Conservation (phyloP, 2,113 vertebrate species). For the Platichthys stellatus region DNA sequence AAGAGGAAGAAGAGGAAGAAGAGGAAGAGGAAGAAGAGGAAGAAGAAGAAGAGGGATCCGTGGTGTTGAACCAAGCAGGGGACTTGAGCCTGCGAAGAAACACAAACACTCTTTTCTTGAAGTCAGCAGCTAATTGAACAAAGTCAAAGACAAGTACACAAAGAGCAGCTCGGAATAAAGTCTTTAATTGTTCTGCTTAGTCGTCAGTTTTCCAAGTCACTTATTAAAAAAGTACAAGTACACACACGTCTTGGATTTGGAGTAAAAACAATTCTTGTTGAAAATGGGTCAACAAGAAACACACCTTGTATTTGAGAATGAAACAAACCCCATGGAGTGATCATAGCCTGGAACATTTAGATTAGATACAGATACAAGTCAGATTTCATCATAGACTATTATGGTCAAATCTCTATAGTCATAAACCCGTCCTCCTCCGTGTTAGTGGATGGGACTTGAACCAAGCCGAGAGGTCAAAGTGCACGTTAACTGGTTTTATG, state of each 20-base stretch:
- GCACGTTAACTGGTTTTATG: no score
- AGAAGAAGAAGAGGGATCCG: neutral
- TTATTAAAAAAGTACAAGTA: neutral
- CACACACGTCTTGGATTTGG: neutral
- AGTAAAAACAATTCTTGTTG: neutral
- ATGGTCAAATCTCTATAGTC: no score
- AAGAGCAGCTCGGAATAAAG: neutral
- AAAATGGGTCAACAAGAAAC: neutral
- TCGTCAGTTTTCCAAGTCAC: neutral
- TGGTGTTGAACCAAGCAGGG: constrained; percentile 6
- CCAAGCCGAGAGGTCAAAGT: no score
- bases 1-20: neutral
- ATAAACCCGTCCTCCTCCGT: no score
- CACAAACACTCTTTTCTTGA: neutral
- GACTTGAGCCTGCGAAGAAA: neutral
- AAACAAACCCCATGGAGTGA: no score
- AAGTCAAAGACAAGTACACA: no score
- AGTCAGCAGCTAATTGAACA: neutral
- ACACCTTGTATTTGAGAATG: no score
- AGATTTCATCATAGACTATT: no score
- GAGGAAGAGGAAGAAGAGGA: neutral
- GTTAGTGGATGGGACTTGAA: no score
- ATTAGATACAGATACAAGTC: neutral
- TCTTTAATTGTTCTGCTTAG: constrained; percentile 12
- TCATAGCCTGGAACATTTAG: neutral